Evolutionary conservation across 2,113 vertebrate genomes (phyloP), one percentile per base, ranked within the genome.

Genomic region (Malurus alboscapulatus): DNA sequence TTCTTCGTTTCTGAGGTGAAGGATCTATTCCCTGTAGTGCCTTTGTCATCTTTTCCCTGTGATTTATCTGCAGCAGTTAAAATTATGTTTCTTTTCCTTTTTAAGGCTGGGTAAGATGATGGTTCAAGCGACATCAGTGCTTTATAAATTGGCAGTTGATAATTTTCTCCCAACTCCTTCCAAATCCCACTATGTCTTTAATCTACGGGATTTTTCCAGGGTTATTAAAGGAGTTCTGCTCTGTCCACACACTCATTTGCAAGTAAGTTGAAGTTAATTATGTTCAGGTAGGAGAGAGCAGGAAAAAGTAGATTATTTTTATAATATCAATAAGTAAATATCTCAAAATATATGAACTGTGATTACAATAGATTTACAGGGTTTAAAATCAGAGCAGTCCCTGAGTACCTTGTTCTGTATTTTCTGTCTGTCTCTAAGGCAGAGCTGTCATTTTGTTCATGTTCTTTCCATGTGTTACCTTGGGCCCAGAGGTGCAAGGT

Each of bases 111-210:
- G 98, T 32, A 99, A 98, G 94, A 97, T 98, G 81, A 93, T 99
- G 98, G 98, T 99, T 36, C 98, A 99, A 53, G 98, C 99, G 0
- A 99, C 98, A 6, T 98, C 98, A 94, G 94, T 86, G 12, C 98
- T 99, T 81, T 99, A 99, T 84, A 99, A 98, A 95, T 95, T 98
- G 72, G 95, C 98, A 3, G 98, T 99, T 51, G 96, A 97, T 57
- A 98, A 96, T 75, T 99, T 99, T 95, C 97, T 99, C 48, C 99
- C 99, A 66, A 99, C 98, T 30, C 99, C 99, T 74, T 98, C 98
- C 7, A 99, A 99, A 97, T 99, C 99, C 47, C 99, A 99, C 94
- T 99, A 99, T 42, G 97, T 99, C 92, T 99, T 99, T 92, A 99
- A 99, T 92, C 97, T 99, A 24, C 94, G 99, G 30, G 99, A 99